phyloP scores from a whole-genome alignment of 1,140 invertebrate species.

The Pseudachorutes palmiensis region DNA sequence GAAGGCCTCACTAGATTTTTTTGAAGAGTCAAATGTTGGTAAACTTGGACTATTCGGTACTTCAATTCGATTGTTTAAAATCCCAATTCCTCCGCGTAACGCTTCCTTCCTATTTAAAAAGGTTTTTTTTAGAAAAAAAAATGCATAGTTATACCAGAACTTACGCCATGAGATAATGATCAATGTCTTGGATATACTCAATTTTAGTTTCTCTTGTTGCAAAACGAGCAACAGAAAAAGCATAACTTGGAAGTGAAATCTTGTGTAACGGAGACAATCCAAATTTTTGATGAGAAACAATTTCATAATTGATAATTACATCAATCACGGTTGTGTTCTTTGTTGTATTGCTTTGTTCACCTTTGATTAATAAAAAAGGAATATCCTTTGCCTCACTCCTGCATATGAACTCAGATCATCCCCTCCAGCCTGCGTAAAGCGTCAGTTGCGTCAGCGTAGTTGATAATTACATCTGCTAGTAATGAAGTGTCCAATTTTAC shows the following conservation, averaged over 20 bases:
- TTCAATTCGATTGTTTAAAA: background rate
- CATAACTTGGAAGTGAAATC: background rate
- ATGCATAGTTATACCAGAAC: no score
- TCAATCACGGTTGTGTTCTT: no score
- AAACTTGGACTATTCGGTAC: background rate
- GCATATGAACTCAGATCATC: no score
- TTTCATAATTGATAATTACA: background rate
- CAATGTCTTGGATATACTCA: background rate
- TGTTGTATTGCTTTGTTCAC: no score
- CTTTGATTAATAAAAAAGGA: no score
- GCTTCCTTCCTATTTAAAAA: background rate
- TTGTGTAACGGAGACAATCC: background rate
- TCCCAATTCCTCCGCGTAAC: background rate
- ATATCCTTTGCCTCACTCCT: no score
- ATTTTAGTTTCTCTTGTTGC: background rate
- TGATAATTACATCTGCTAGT: background rate
- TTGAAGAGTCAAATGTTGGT: background rate
- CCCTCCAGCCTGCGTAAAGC: no score
- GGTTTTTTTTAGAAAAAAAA: no score
- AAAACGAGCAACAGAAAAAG: background rate
- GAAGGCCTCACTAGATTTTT: background rate
- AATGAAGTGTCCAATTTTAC: background rate
- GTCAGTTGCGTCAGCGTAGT: no score
- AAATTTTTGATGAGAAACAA: background rate
- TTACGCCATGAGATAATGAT: constrained; percentile 4